These are phyloP conservation scores for Colistium nudipinnis DNA, from an alignment of 2,113 vertebrate genomes.

Conservation along the genomic window DNA sequence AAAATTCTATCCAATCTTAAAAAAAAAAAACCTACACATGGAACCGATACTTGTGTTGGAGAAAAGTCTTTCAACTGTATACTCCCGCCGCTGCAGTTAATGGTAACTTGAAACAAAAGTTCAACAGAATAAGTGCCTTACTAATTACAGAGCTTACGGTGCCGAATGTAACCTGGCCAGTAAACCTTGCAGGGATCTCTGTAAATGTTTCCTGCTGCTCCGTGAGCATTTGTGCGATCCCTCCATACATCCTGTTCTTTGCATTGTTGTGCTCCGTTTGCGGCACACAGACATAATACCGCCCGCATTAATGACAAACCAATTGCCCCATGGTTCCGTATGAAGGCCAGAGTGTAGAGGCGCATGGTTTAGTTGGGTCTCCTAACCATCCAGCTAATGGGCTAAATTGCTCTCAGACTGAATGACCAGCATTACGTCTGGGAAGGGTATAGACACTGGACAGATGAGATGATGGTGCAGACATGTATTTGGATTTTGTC, in stretches of 20 bases:
- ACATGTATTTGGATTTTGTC: conserved; percentile 37
- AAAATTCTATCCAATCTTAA: neutral
- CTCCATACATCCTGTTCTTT: conserved; percentile 68
- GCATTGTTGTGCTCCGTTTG: conserved; percentile 56
- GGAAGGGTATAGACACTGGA: conserved; percentile 59
- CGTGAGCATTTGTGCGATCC: conserved; percentile 47
- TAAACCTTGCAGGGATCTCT: conserved; percentile 58
- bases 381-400: conserved; percentile 61
- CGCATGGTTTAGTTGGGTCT: conserved; percentile 51
- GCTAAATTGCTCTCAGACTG: conserved; percentile 75
- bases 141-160: conserved; percentile 63
- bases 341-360: conserved; percentile 41
- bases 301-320: conserved; percentile 65
- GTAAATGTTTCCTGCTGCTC: conserved; percentile 69
- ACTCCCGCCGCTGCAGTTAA: conserved; percentile 23
- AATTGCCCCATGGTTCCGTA: conserved; percentile 53
- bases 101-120: conserved; percentile 53
- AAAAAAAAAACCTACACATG: neutral
- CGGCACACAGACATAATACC: conserved; percentile 33
- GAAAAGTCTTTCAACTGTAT: conserved; percentile 12
- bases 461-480: conserved; percentile 35
- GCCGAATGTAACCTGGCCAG: conserved; percentile 58
- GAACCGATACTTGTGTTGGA: conserved; percentile 18
- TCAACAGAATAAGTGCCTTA: conserved; percentile 48
- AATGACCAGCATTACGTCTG: conserved; percentile 36